A percentile compares a stretch with the other conserved stretches of the same genome.
phyloP scores from a whole-genome alignment of 2,888 invertebrate genomes.

The Lepas anatifera region DNA sequence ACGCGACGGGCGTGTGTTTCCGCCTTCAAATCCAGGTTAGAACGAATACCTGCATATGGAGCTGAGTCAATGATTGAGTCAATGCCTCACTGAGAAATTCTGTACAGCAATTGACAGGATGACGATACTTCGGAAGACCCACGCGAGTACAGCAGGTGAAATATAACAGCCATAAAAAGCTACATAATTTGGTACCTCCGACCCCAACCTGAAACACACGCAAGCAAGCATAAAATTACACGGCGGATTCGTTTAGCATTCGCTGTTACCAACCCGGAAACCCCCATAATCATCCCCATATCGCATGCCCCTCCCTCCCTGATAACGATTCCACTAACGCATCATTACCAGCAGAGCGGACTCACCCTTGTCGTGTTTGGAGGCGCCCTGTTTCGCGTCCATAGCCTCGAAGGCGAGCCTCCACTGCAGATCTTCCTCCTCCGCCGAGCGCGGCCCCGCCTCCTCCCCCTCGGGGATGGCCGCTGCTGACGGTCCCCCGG shows the following conservation, averaged over 20 bases:
- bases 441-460: slow-evolving; percentile 12
- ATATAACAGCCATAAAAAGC: too few relatives aligned
- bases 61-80: neutral
- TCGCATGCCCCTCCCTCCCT: too few relatives aligned
- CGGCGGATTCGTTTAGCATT: too few relatives aligned
- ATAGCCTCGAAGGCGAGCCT: slow-evolving; percentile 33
- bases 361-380: neutral
- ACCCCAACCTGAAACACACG: too few relatives aligned
- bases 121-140: neutral
- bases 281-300: too few relatives aligned
- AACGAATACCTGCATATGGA: neutral
- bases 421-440: slow-evolving; percentile 28
- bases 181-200: too few relatives aligned
- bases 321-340: too few relatives aligned
- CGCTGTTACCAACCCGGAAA: too few relatives aligned
- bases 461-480: slow-evolving; percentile 21
- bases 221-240: too few relatives aligned
- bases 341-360: too few relatives aligned
- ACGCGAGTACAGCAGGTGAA: too few relatives aligned
- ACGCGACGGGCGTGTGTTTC: neutral
- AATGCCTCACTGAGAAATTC: neutral
- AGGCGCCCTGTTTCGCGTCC: slow-evolving; percentile 36
- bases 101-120: neutral
- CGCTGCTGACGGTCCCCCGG: neutral
- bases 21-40: neutral